phyloP scores from a whole-genome alignment of 2,113 vertebrate species.

The Tragelaphus imberbis region DNA sequence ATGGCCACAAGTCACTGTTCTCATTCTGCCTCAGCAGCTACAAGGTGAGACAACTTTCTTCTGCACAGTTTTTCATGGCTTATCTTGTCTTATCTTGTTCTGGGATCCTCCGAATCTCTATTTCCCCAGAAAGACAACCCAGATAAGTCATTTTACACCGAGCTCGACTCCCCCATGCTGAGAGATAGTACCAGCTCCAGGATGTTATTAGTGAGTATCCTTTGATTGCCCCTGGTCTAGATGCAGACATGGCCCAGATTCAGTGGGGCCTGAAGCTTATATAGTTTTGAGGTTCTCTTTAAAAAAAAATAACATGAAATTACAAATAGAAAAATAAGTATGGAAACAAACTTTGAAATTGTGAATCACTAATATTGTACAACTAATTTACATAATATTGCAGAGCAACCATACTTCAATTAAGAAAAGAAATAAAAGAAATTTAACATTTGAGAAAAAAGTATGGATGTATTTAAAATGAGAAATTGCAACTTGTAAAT shows the following conservation, averaged over 20 bases:
- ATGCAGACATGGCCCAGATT: background rate
- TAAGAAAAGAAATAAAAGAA: background rate
- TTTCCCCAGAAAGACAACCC: background rate
- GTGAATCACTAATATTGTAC: background rate
- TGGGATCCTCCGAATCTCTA: background rate
- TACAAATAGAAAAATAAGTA: background rate
- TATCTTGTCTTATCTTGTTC: background rate
- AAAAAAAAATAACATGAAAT: background rate
- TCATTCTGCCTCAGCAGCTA: background rate
- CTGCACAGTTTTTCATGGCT: background rate
- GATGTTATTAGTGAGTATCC: background rate
- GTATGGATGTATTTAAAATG: background rate
- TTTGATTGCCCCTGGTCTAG: background rate
- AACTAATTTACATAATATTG: background rate
- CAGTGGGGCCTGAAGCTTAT: background rate
- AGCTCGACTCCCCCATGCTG: background rate
- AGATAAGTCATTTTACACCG: background rate
- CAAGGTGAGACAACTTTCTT: background rate
- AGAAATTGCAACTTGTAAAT: background rate
- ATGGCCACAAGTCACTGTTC: background rate
- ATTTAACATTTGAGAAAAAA: background rate
- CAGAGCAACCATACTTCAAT: background rate
- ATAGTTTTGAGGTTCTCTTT: background rate
- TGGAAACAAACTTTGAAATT: background rate
- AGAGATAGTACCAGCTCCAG: background rate